A percentile compares a stretch with the other conserved stretches of the same genome.
Conservation (phyloP, 2,113 vertebrate genomes). For the Propithecus coquereli region DNA sequence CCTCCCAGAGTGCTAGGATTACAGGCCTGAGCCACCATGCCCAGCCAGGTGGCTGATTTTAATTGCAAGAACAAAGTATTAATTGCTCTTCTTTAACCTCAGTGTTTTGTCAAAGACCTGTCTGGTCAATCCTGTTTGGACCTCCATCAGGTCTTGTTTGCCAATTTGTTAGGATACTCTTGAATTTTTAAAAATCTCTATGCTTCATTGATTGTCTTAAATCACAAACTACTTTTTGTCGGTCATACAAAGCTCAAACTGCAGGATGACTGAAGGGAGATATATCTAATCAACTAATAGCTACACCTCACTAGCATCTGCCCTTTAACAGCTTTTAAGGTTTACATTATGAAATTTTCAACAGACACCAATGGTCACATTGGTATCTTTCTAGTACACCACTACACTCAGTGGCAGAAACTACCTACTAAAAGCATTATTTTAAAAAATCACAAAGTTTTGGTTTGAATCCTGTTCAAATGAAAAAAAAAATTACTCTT, state of each 20-base stretch:
- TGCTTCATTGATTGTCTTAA: neutral
- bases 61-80: neutral
- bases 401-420: neutral
- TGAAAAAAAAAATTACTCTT: neutral
- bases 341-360: neutral
- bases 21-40: too few relatives aligned
- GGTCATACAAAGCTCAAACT: neutral
- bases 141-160: neutral
- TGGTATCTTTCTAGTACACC: neutral
- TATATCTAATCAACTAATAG: neutral
- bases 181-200: neutral
- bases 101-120: neutral
- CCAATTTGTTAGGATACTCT: neutral
- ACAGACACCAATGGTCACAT: neutral
- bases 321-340: neutral
- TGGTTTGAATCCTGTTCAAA: neutral
- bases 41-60: neutral
- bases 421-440: neutral
- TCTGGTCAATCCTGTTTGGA: neutral
- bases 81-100: neutral
- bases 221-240: neutral
- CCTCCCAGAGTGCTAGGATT: too few relatives aligned
- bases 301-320: neutral
- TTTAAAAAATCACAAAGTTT: conserved; percentile 29
- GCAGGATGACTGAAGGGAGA: neutral